Evolutionary conservation across 1,140 invertebrate species (phyloP), one percentile per base, ranked within the genome.

Genomic region (Elymnias hypermnestra): DNA sequence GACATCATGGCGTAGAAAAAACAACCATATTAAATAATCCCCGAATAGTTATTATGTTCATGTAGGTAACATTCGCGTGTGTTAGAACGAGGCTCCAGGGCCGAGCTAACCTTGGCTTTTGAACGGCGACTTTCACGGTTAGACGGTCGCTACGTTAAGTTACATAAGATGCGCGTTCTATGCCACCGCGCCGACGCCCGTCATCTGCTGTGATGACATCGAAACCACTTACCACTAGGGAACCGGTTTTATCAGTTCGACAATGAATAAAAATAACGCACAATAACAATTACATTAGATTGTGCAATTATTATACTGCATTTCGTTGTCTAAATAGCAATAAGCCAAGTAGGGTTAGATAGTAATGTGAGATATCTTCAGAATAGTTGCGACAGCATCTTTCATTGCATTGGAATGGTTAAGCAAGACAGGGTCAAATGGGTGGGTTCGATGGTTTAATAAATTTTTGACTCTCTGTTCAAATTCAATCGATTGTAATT

Each of bases 41-140:
- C 53, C 47, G 56, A 51, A 64, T 62, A 57, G 63, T 70, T 61
- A 29, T 29, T 29, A 66, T 67, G 57, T 63, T 72, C 57, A 59
- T 69, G 61, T 68, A 35, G 25, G 26, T 36, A 72, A 69, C 64
- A 70, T 76, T 81, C 66, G 72, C 77, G 72, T 75, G 65, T 75
- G 69, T 66, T 59, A 57, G 63, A 61, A 38, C 60, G 61, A 68
- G 65, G 62, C 62, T 64, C 68, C 70, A 77, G 65, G 81, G 81
- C 70, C 76, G 53, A 58, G 68, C 49, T 79, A 79, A 85, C 82
- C 82, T 85, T 85, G 82, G 78, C 78, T 85, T 79, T 83, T 82
- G 81, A 85, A 74, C 66, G 78, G 75, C 65, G 72, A 85, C 82
- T 85, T 85, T 85, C 82, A 85, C 78, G 82, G 78, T 85, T 83